Evolutionary conservation across 2,797 vertebrate genomes (phyloP).

Genomic region (Phalloptychus januarius): DNA sequence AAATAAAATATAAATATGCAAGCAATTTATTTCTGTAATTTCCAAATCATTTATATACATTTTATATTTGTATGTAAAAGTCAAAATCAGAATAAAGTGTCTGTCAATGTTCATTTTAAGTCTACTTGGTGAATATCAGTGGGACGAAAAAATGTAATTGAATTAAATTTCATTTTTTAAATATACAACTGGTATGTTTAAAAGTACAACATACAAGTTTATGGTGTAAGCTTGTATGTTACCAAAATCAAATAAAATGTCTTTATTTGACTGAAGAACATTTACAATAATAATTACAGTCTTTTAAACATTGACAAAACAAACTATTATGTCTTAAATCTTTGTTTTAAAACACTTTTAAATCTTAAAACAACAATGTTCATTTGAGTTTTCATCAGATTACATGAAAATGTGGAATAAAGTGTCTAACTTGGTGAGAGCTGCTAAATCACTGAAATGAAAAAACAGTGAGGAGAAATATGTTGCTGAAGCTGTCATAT

Average conservation of each 20-base stretch:
- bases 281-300: not conserved
- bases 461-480: constrained; percentile 9
- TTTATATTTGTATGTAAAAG: not conserved
- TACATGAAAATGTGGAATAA: constrained; percentile 9
- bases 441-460: constrained; percentile 1
- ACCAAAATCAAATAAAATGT: too few relatives aligned
- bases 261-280: not conserved
- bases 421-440: not conserved
- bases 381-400: not conserved
- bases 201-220: too few relatives aligned
- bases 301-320: not conserved
- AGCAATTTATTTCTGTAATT: not conserved
- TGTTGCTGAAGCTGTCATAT: not conserved
- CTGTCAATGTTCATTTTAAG: not conserved
- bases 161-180: not conserved
- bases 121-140: not conserved
- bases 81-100: not conserved
- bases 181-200: not conserved
- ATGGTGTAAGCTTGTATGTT: too few relatives aligned
- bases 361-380: not conserved
- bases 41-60: not conserved
- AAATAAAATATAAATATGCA: not conserved
- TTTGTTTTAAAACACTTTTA: not conserved
- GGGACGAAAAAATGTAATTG: not conserved
- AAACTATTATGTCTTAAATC: not conserved